Evolutionary conservation across 2,113 vertebrate genomes (phyloP).

Genomic region (Ceuthmochares aereus): DNA sequence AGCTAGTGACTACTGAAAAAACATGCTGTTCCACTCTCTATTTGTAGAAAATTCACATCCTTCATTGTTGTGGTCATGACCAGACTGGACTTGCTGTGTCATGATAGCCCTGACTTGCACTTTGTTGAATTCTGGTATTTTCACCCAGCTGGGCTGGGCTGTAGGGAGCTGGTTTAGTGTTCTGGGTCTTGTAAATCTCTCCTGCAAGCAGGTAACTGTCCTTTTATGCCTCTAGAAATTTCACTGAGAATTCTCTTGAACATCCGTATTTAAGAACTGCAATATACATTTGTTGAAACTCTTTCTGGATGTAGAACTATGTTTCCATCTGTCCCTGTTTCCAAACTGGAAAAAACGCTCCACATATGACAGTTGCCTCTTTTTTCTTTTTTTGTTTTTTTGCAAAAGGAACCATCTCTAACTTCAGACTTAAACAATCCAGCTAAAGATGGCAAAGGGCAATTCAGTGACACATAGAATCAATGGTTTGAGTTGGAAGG

Average conservation of each 20-base stretch:
- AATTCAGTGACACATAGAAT: background rate
- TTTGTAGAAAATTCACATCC: background rate
- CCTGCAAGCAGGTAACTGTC: background rate
- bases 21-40: background rate
- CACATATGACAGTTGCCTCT: accelerated
- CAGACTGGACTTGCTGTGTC: background rate
- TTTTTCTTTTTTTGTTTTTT: background rate
- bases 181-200: background rate
- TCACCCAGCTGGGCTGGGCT: background rate
- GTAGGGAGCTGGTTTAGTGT: background rate
- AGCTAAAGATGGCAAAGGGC: background rate
- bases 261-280: background rate
- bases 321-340: background rate
- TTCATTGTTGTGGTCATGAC: background rate
- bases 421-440: background rate
- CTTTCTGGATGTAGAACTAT: background rate
- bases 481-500: too few relatives aligned
- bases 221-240: background rate
- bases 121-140: background rate
- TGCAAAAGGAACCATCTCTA: background rate
- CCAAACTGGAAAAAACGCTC: background rate
- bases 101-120: background rate
- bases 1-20: background rate
- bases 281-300: background rate
- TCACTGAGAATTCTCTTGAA: background rate